phyloP scores from a whole-genome alignment of 2,888 invertebrate genomes.

The Entomobrya multifasciata region DNA sequence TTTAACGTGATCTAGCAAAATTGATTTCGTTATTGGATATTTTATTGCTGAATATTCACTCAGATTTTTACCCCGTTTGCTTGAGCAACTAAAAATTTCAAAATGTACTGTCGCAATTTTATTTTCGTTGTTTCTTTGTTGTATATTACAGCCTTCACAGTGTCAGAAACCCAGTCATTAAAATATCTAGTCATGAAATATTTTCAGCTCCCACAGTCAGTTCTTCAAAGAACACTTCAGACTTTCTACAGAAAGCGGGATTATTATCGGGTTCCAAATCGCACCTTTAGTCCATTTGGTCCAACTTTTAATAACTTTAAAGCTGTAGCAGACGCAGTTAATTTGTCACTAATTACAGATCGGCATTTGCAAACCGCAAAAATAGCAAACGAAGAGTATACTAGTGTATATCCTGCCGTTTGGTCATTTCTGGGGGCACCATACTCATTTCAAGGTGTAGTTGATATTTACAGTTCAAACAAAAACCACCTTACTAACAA shows the following conservation, averaged over 20 bases:
- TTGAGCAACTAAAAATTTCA: no score
- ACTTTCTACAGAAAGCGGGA: not conserved
- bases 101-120: no score
- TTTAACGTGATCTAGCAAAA: no score
- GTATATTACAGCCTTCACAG: no score
- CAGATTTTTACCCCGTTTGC: no score
- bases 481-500: not conserved
- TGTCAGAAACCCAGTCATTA: no score
- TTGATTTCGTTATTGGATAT: no score
- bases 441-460: not conserved
- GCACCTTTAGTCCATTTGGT: not conserved
- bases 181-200: not conserved
- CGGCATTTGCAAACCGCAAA: not conserved
- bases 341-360: not conserved
- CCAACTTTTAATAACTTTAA: not conserved
- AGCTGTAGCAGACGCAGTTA: not conserved
- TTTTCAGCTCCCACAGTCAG: not conserved
- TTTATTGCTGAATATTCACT: no score
- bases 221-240: not conserved
- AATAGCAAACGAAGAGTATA: not conserved
- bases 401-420: not conserved
- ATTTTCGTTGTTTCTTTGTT: no score
- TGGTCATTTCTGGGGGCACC: not conserved
- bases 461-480: not conserved
- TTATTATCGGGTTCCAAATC: not conserved